Base-by-base conservation (phyloP, 2,888 invertebrate species). In the Noctua janthina region DNA sequence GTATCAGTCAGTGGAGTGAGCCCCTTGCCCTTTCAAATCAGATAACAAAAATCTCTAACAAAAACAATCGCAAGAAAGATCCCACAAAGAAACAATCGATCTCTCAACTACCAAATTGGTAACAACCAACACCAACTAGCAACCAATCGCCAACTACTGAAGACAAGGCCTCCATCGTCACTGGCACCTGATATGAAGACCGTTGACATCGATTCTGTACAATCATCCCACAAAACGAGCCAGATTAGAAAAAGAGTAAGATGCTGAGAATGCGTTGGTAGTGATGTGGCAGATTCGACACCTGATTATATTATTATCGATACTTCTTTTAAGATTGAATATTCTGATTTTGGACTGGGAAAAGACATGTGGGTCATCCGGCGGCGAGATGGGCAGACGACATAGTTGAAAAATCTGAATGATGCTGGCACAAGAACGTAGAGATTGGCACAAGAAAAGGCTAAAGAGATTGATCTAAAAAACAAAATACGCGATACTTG, bases 181-280 rank as follows among this genome's bases (percentile, higher is more conserved):
- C 49, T 73, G 67, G 56, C 84, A 88, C 88, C 83, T 88, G 84
- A 89, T 81, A 81, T 67, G 77, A 79, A 83, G 86, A 82, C 74
- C 85, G 84, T 88, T 90, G 84, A 89, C 88, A 88, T 89, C 75
- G 66, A 83, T 86, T 86, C 82, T 62, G 81, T 78, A 81, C 79
- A 85, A 81, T 90, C 86, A 89, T 88, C 62, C 77, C 74, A 84
- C 87, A 90, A 92, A 90, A 89, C 87, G 85, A 85, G 73, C 64
- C 78, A 54, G 71, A 81, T 84, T 74, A 85, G 82, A 91, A 91
- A 92, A 90, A 90, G 84, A 86, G 69, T 83, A 85, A 89, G 85
- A 89, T 79, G 76, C 84, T 79, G 86, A 92, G 94, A 94, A 95
- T 94, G 91, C 91, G 92, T 91, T 83, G 10, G 20, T 81, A 83